phyloP scores from a whole-genome alignment of 2,113 vertebrate species.

The Pelodiscus sinensis region DNA sequence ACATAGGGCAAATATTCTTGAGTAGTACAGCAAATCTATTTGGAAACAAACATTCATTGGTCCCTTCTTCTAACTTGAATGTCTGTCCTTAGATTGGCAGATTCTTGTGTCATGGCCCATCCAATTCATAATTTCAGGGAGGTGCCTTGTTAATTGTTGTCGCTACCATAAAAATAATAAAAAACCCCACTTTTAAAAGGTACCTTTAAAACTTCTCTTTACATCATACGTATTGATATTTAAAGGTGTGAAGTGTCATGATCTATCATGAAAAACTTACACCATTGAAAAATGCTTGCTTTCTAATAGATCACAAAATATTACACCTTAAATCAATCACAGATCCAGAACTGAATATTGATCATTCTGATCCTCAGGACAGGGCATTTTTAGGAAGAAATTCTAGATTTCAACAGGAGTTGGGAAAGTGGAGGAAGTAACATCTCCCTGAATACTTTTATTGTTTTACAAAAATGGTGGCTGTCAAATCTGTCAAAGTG shows the following conservation, averaged over 20 bases:
- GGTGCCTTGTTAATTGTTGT: not conserved
- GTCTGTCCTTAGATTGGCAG: not conserved
- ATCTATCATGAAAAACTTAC: not conserved
- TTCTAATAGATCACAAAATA: not conserved
- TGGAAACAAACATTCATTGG: not conserved
- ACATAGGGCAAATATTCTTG: not conserved
- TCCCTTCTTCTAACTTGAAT: not conserved
- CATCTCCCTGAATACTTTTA: slow-evolving; percentile 14
- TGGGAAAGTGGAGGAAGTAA: not conserved
- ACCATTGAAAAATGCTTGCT: not conserved
- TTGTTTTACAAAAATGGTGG: not conserved
- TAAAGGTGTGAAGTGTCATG: not conserved
- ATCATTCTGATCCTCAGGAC: not conserved
- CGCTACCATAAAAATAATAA: not conserved
- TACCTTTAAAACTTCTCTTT: not conserved
- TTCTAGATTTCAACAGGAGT: not conserved
- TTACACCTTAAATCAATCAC: not conserved
- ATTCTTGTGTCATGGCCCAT: not conserved
- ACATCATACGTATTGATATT: not conserved
- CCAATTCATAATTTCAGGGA: not conserved
- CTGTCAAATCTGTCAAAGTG: not conserved
- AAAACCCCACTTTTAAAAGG: not conserved
- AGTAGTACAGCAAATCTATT: not conserved
- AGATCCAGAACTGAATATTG: not conserved
- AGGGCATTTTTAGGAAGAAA: not conserved